These are phyloP conservation scores for Gisinianus flammeolus DNA, from an alignment of 2,888 invertebrate species.

Conservation along the genomic window DNA sequence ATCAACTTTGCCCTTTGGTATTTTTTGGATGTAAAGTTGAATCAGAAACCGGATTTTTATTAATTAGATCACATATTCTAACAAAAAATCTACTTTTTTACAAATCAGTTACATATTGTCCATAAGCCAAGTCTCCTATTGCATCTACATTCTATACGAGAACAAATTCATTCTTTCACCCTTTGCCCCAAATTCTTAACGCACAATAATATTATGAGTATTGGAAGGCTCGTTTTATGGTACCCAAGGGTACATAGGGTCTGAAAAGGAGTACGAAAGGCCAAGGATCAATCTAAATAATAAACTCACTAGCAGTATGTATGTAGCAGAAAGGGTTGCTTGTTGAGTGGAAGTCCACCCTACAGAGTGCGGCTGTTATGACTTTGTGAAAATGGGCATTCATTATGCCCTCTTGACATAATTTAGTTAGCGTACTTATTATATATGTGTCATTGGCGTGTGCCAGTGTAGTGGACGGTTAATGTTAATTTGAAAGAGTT, in stretches of 20 bases:
- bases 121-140: neutral
- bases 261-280: slow-evolving; percentile 30
- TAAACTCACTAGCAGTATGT: neutral
- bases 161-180: neutral
- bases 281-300: slow-evolving; percentile 15
- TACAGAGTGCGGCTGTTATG: neutral
- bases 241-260: slow-evolving; percentile 8
- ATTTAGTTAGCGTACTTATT: too few species aligned
- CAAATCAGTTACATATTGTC: neutral
- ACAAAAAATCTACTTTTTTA: neutral
- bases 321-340: neutral
- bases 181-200: slow-evolving; percentile 21
- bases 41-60: neutral
- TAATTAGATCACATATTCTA: too few species aligned
- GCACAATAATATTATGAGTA: neutral
- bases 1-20: too few species aligned
- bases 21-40: neutral
- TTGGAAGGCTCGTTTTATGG: slow-evolving; percentile 25
- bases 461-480: too few species aligned
- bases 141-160: neutral
- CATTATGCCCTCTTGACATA: too few species aligned
- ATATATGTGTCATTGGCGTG: too few species aligned
- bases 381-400: too few species aligned
- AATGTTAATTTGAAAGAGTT: too few species aligned
- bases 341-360: neutral